Percentiles rank a stretch among this genome's conserved stretches.
Conservation (phyloP, 2,888 invertebrate species). For the Pecten maximus region DNA sequence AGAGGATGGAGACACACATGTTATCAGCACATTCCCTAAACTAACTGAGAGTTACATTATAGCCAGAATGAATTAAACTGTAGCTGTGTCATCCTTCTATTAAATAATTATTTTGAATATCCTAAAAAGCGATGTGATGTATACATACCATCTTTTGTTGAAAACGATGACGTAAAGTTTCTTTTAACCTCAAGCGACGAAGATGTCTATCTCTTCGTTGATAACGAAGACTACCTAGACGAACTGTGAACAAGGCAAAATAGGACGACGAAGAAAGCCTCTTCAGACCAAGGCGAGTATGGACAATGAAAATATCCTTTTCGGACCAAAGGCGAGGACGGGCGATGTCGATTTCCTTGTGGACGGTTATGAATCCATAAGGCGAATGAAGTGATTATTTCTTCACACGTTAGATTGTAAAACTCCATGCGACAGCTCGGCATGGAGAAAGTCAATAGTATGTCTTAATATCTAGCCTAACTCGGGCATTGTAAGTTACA, state of each 20-base stretch:
- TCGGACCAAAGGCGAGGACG: not conserved
- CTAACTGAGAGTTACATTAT: too few relatives aligned
- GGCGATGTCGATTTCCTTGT: not conserved
- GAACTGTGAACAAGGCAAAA: not conserved
- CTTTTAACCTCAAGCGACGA: too few relatives aligned
- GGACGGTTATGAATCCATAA: slow-evolving; percentile 10
- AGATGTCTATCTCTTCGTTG: too few relatives aligned
- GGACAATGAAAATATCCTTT: not conserved
- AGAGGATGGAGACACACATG: too few relatives aligned
- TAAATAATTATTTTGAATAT: too few relatives aligned
- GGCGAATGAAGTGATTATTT: not conserved
- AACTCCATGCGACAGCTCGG: not conserved
- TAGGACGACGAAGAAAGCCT: not conserved
- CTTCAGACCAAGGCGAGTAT: not conserved
- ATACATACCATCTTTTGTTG: too few relatives aligned
- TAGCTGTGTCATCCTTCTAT: too few relatives aligned
- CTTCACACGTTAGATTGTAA: not conserved
- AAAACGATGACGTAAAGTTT: too few relatives aligned
- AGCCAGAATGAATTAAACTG: too few relatives aligned
- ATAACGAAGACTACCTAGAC: too few relatives aligned
- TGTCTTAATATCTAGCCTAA: not conserved
- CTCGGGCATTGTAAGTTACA: not conserved
- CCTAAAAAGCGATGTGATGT: too few relatives aligned
- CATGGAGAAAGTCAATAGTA: not conserved
- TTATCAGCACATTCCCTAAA: too few relatives aligned